Evolutionary conservation across 2,797 vertebrate genomes (phyloP).

Genomic region (Sparus aurata): DNA sequence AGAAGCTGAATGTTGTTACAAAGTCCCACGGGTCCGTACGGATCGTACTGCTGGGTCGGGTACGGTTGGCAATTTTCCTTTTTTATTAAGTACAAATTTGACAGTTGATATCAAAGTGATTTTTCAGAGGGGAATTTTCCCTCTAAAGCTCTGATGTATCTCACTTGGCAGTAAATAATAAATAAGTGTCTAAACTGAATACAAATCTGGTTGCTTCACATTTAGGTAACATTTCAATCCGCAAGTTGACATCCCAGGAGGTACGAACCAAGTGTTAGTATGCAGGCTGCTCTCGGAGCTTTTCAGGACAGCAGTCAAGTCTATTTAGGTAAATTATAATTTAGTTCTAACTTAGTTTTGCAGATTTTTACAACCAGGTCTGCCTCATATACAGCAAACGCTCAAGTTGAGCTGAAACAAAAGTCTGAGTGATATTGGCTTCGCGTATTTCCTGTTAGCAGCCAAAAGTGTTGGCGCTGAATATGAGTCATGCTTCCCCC

Average conservation of each 20-base stretch:
- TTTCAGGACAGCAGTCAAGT: background rate
- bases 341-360: background rate
- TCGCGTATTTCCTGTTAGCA: no score
- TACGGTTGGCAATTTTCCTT: background rate
- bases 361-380: background rate
- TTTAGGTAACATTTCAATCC: background rate
- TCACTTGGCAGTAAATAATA: background rate
- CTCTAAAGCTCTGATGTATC: background rate
- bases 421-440: no score
- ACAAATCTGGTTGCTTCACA: background rate
- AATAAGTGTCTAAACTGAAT: background rate
- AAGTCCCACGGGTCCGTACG: constrained; percentile 1
- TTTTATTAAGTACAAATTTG: constrained; percentile 1
- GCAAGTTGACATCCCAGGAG: background rate
- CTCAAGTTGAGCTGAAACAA: background rate
- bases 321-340: background rate
- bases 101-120: background rate
- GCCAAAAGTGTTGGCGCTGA: no score
- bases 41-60: background rate
- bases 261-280: background rate
- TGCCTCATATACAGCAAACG: background rate
- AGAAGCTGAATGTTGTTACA: constrained; percentile 24
- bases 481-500: no score
- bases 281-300: background rate
- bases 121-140: background rate